Conservation (phyloP, 2,888 invertebrate species). For the Linyphia triangularis region DNA sequence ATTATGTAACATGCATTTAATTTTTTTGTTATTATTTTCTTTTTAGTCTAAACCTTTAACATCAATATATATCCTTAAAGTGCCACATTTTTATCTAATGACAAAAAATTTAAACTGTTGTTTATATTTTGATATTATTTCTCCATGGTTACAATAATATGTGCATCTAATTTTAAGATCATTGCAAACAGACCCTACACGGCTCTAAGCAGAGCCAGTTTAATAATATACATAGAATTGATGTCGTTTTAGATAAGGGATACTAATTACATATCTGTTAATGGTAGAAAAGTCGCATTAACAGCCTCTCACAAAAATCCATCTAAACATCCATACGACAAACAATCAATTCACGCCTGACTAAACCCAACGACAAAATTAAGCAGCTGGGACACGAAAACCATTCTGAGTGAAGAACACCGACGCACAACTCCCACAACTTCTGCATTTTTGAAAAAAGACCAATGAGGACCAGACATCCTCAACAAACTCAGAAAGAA, state of each 20-base stretch:
- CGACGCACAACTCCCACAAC: constrained; percentile 46
- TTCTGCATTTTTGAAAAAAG: constrained; percentile 8
- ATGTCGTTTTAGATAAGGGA: not conserved
- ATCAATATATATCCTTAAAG: too few relatives aligned
- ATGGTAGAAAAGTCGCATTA: not conserved
- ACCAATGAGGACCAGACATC: constrained; percentile 4
- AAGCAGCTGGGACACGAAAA: constrained; percentile 16
- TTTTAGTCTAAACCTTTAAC: too few relatives aligned
- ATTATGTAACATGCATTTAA: too few relatives aligned
- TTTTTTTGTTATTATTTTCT: too few relatives aligned
- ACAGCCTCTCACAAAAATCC: not conserved
- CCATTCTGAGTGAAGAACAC: constrained; percentile 48
- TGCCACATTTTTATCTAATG: too few relatives aligned
- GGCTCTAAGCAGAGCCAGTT: too few relatives aligned
- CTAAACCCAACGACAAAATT: constrained; percentile 29
- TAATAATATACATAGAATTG: too few relatives aligned
- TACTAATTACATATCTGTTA: not conserved
- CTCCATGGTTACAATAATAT: too few relatives aligned
- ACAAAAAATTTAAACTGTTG: too few relatives aligned
- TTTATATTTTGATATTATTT: too few relatives aligned
- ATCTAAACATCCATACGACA: not conserved
- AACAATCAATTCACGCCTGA: constrained; percentile 53
- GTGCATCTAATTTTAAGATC: too few relatives aligned
- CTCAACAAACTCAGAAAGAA: constrained; percentile 13
- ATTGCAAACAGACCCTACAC: too few relatives aligned